phyloP scores from a whole-genome alignment of 2,113 vertebrate genomes.

The Neolamprologus ventralis region DNA sequence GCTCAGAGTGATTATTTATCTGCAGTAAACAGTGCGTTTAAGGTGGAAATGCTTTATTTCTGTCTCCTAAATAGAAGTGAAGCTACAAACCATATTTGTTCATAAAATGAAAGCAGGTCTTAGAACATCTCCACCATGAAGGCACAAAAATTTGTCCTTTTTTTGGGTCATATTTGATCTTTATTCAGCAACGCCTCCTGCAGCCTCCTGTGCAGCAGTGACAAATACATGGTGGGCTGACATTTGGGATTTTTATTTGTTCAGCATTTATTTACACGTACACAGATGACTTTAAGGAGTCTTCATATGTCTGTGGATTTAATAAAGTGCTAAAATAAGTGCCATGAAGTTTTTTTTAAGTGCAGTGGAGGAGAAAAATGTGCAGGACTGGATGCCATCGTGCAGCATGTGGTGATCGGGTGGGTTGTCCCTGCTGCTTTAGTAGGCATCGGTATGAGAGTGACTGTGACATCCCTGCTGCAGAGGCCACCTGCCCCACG shows the following conservation, averaged over 20 bases:
- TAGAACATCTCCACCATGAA: accelerated
- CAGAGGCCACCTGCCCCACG: background rate
- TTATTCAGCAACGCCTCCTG: background rate
- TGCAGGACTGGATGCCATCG: background rate
- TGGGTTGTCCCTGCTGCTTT: background rate
- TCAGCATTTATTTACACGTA: background rate
- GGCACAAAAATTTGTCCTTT: background rate
- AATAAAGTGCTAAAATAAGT: background rate
- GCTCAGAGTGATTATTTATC: background rate
- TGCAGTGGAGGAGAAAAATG: background rate
- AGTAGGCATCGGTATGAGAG: background rate
- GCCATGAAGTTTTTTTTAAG: background rate
- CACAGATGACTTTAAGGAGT: background rate
- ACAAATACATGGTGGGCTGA: background rate
- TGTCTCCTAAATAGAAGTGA: background rate
- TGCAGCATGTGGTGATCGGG: background rate
- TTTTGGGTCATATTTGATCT: background rate
- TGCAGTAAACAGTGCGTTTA: background rate
- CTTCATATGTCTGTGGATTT: background rate
- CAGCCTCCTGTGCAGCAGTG: background rate
- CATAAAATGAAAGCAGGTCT: background rate
- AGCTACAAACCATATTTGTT: background rate
- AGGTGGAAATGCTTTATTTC: background rate
- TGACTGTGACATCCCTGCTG: background rate
- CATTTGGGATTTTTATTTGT: background rate